Percentiles rank a stretch among this genome's conserved stretches.
phyloP scores from a whole-genome alignment of 2,113 vertebrate genomes.

The Dryoscopus gambensis region DNA sequence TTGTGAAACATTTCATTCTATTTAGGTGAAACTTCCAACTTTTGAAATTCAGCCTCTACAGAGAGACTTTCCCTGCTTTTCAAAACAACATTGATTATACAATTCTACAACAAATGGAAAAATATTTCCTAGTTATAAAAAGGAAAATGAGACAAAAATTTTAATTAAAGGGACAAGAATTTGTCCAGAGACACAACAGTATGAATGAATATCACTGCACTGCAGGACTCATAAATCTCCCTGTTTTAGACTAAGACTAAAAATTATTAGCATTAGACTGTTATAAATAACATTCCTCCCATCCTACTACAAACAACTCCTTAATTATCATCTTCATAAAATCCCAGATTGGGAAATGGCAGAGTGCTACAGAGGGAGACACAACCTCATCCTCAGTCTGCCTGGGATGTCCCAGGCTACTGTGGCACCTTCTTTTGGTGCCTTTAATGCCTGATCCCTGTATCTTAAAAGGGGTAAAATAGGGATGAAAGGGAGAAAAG shows the following conservation, averaged over 20 bases:
- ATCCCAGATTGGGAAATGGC: background rate
- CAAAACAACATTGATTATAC: constrained; percentile 22
- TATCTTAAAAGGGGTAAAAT: background rate
- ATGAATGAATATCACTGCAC: background rate
- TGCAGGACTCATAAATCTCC: background rate
- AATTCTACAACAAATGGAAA: constrained; percentile 22
- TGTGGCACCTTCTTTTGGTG: background rate
- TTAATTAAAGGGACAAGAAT: background rate
- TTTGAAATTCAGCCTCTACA: constrained; percentile 53
- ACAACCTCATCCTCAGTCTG: background rate
- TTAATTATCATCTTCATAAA: background rate
- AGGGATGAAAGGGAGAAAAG: accelerated
- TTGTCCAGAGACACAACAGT: background rate
- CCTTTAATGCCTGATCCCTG: background rate
- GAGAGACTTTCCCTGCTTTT: constrained; percentile 55
- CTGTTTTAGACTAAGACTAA: background rate
- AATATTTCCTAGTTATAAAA: constrained; percentile 32
- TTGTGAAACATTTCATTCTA: constrained; percentile 66
- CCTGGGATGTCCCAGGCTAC: background rate
- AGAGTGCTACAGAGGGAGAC: background rate
- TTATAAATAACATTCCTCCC: background rate
- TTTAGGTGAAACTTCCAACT: constrained; percentile 61
- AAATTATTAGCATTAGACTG: background rate
- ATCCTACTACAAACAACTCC: background rate
- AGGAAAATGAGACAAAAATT: constrained; percentile 1